Conservation (phyloP, 2,888 invertebrate species). For the Leptinotarsa rubiginosa region DNA sequence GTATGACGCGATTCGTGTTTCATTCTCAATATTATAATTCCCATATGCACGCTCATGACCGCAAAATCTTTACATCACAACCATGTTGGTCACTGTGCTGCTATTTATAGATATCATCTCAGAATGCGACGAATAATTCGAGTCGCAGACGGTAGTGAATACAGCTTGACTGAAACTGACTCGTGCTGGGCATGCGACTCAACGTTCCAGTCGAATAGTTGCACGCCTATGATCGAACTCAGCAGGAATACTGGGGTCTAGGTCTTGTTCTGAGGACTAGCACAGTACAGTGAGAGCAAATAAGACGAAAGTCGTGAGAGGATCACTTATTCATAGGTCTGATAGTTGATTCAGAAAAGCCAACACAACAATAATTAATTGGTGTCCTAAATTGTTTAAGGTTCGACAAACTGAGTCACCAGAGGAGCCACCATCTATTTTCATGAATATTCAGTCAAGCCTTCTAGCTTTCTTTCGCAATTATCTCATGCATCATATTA, state of each 20-base stretch:
- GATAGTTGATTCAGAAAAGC: no score
- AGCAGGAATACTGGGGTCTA: background rate
- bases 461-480: no score
- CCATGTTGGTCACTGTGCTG: constrained; percentile 42
- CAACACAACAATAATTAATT: no score
- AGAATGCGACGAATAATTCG: constrained; percentile 30
- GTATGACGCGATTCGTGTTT: constrained; percentile 12
- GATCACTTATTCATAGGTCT: no score
- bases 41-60: constrained; percentile 31
- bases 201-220: constrained; percentile 22
- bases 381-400: no score
- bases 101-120: constrained; percentile 52
- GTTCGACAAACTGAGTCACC: no score
- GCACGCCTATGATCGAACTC: constrained; percentile 33
- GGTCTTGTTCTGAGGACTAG: no score
- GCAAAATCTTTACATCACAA: constrained; percentile 44
- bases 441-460: no score
- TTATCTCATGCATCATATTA: no score
- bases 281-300: no score
- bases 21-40: constrained; percentile 24
- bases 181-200: constrained; percentile 50
- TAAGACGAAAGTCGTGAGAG: no score
- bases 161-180: constrained; percentile 35
- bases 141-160: constrained; percentile 29
- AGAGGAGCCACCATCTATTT: no score